These are phyloP conservation scores for Cotesia chilonis DNA, from an alignment of 1,140 invertebrate genomes.

Conservation along the genomic window DNA sequence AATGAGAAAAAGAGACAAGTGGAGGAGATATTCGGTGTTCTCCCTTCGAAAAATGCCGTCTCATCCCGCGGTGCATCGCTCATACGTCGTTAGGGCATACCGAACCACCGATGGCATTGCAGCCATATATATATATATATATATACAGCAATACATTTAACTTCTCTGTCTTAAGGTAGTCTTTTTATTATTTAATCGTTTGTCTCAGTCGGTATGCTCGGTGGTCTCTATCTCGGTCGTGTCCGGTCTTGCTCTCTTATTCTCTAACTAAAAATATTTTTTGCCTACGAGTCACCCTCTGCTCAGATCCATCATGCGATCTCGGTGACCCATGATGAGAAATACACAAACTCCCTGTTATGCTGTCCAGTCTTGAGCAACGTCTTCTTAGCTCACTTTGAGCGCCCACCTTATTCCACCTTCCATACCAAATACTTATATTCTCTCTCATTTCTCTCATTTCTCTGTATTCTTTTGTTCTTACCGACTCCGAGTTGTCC, in stretches of 20 bases:
- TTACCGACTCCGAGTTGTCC: not conserved
- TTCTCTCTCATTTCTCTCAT: not conserved
- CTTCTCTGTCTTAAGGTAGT: constrained; percentile 5
- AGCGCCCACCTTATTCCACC: not conserved
- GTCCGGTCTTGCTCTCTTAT: constrained; percentile 22
- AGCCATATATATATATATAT: not conserved
- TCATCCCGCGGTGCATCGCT: constrained; percentile 57
- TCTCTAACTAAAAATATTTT: constrained; percentile 40
- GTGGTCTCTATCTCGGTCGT: not conserved
- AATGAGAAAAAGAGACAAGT: constrained; percentile 18
- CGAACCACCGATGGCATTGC: constrained; percentile 49
- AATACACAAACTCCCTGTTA: constrained; percentile 40
- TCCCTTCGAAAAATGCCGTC: constrained; percentile 55
- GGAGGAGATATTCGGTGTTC: constrained; percentile 26
- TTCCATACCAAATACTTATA: not conserved
- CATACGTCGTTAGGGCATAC: constrained; percentile 56
- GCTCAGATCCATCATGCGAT: constrained; percentile 33
- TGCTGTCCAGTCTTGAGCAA: not conserved
- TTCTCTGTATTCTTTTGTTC: constrained; percentile 13
- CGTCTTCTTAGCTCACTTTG: not conserved
- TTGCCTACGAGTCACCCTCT: constrained; percentile 39
- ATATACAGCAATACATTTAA: not conserved
- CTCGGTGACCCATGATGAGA: constrained; percentile 20
- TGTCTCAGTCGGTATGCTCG: too few relatives aligned
- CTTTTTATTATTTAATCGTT: too few relatives aligned